phyloP scores from a whole-genome alignment of 2,113 vertebrate genomes.

The Chamaea fasciata region DNA sequence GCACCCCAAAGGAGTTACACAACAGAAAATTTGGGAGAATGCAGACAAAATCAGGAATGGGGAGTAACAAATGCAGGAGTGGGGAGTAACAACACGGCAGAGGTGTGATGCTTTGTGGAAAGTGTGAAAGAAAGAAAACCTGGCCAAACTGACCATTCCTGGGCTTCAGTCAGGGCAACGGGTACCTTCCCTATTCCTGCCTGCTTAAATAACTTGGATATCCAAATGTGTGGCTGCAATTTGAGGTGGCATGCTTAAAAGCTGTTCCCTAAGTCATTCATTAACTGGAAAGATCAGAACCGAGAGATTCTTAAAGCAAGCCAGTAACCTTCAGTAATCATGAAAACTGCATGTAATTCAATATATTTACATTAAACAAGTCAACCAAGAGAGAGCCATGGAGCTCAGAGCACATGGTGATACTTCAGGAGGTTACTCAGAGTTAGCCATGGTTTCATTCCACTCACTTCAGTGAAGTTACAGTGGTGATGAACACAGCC shows the following conservation, averaged over 20 bases:
- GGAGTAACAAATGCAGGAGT: background rate
- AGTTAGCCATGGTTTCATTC: background rate
- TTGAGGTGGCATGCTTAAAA: background rate
- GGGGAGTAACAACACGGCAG: background rate
- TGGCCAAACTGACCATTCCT: background rate
- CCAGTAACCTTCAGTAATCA: slow-evolving; percentile 16
- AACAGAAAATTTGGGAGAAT: background rate
- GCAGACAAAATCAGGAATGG: background rate
- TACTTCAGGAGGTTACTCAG: background rate
- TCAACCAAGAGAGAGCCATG: background rate
- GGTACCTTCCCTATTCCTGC: background rate
- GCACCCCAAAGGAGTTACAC: background rate
- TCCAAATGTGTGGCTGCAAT: background rate
- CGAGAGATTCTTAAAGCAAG: background rate
- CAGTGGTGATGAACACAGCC: background rate
- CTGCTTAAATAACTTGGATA: background rate
- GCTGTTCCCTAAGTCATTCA: background rate
- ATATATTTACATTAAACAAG: background rate
- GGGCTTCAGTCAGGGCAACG: background rate
- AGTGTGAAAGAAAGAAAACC: background rate
- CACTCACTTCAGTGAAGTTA: background rate
- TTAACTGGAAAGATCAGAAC: background rate
- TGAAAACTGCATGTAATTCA: background rate
- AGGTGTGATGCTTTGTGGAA: background rate
- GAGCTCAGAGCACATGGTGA: background rate